Base-by-base conservation (phyloP, 2,888 invertebrate species). In the Auanema freiburgensis region DNA sequence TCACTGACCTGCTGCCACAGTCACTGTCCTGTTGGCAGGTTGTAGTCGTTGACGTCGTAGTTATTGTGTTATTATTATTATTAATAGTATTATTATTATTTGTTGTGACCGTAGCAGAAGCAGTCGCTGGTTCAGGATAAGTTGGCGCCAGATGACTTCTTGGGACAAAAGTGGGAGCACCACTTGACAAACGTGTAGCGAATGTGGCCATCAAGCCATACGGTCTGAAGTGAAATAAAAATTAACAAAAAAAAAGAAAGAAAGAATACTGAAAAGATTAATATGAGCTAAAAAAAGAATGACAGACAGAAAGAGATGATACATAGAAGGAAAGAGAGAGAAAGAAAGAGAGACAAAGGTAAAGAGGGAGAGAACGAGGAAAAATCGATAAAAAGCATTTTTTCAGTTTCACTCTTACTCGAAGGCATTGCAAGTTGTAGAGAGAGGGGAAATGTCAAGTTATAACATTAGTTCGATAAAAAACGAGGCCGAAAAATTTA, bases 1-100 rank as follows among this genome's bases (percentile, higher is more conserved):
- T 56, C 56, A 16, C 57, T 23, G n/a, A 71, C 71, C 71, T 69
- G 66, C 69, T 69, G 24, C 72, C 67, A 56, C 69, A 69, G 52
- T 72, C 72, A 53, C 69, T 69, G 58, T 69, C 69, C 46, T 60
- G 60, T 44, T 51, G 53, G 49, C 60, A 59, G 25, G 60, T 44
- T 21, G 60, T 18, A 16, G 54, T 55, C 33, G 33, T 18, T 11
- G 54, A 49, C 33, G 33, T 33, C 33, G 33, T 33, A 33, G 33
- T 33, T 33, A 33, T 33, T 33, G 33, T 33, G 33, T 33, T 33
- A 33, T 33, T 33, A 33, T 33, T 33, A 33, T 33, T 33, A 33
- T 33, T 33, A 33, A 33, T 33, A 33, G 33, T 33, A 33, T 33
- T 33, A 33, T 33, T 33, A 33, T 33, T 33, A 33, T 33, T 33